Evolutionary conservation across 2,888 invertebrate genomes (phyloP).

Genomic region (Clostera curtula): DNA sequence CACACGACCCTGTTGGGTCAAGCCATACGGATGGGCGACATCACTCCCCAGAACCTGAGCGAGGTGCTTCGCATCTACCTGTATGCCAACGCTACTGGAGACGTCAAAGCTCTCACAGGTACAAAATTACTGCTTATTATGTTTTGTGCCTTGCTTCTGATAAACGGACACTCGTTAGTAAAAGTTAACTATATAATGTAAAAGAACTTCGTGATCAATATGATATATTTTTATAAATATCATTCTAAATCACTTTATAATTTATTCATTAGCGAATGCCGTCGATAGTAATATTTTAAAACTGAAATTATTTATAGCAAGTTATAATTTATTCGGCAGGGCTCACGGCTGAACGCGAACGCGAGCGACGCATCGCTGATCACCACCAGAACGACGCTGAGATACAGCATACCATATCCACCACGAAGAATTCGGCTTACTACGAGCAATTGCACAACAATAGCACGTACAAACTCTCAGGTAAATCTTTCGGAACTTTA

Average conservation of each 20-base stretch:
- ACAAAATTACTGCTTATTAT: slow-evolving; percentile 5
- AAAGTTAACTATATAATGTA: too few species aligned
- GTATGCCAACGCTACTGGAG: slow-evolving; percentile 91
- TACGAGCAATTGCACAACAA: slow-evolving; percentile 86
- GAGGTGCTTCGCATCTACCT: slow-evolving; percentile 94
- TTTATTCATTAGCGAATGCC: too few species aligned
- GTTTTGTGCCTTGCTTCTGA: background rate
- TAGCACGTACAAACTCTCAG: slow-evolving; percentile 84
- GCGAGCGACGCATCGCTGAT: slow-evolving; percentile 86
- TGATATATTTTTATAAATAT: too few species aligned
- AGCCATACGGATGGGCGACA: slow-evolving; percentile 92
- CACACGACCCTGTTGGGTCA: slow-evolving; percentile 94
- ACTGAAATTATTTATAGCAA: too few species aligned
- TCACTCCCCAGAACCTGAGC: slow-evolving; percentile 92
- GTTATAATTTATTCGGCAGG: slow-evolving; percentile 58
- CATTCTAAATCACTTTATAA: too few species aligned
- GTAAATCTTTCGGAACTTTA: slow-evolving; percentile 22
- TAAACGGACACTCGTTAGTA: background rate
- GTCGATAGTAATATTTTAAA: too few species aligned
- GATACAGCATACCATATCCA: slow-evolving; percentile 78
- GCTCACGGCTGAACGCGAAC: slow-evolving; percentile 86
- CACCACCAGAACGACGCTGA: slow-evolving; percentile 85
- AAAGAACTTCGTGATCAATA: too few species aligned
- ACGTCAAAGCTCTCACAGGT: slow-evolving; percentile 86
- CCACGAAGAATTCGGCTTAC: slow-evolving; percentile 85